A percentile compares a stretch with the other conserved stretches of the same genome.
These are phyloP conservation scores for Siniperca chuatsi DNA, from an alignment of 2,113 vertebrate species.

Conservation along the genomic window DNA sequence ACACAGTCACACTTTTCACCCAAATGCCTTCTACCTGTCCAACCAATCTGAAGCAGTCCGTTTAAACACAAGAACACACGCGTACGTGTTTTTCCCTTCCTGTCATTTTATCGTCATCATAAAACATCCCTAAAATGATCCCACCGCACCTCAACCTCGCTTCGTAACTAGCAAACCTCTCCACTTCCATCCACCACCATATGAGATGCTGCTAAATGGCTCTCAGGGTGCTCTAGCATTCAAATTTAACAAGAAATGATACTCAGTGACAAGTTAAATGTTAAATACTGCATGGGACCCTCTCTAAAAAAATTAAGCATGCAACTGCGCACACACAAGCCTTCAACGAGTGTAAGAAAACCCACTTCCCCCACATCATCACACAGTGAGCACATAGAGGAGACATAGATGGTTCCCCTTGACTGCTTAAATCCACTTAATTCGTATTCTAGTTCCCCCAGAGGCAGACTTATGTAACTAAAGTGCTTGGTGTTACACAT, in stretches of 20 bases:
- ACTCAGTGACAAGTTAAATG: conserved; percentile 44
- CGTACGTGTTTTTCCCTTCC: background rate
- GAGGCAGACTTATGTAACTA: conserved; percentile 75
- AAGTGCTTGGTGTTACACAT: conserved; percentile 72
- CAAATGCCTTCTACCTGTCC: background rate
- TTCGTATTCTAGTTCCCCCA: conserved; percentile 60
- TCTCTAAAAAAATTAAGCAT: background rate
- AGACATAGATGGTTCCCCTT: conserved; percentile 56
- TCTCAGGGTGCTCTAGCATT: background rate
- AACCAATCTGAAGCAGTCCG: background rate
- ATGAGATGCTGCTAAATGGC: conserved; percentile 5
- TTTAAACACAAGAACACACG: background rate
- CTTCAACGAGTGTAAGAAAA: conserved; percentile 26
- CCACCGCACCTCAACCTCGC: background rate
- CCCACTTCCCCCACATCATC: conserved; percentile 52
- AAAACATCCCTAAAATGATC: conserved; percentile 13
- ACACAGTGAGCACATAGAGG: conserved; percentile 34
- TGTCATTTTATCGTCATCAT: background rate
- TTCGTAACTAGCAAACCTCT: background rate
- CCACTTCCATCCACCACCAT: background rate
- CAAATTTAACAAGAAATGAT: conserved; percentile 19
- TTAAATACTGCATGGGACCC: conserved; percentile 52
- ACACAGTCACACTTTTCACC: background rate
- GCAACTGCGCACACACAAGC: background rate
- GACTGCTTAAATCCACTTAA: conserved; percentile 65